Conservation (phyloP, 2,797 vertebrate genomes). For the Adelosebastes latens region DNA sequence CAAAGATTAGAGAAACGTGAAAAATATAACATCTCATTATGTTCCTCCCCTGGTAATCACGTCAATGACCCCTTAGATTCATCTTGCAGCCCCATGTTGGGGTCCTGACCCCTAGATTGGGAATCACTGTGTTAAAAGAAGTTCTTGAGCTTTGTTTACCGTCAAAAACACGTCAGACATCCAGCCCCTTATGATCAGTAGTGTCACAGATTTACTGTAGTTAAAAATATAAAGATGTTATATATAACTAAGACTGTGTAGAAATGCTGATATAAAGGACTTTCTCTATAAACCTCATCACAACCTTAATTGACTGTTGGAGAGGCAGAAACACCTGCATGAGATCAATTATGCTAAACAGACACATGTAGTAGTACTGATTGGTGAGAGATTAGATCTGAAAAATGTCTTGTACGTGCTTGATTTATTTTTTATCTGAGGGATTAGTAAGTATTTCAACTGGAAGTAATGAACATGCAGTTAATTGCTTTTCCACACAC, state of each 20-base stretch:
- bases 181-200: not conserved
- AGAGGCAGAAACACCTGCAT: slow-evolving; percentile 46
- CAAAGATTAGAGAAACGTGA: not conserved
- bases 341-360: slow-evolving; percentile 58
- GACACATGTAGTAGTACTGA: slow-evolving; percentile 45
- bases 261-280: not conserved
- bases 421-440: slow-evolving; percentile 54
- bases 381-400: slow-evolving; percentile 54
- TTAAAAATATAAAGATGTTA: not conserved
- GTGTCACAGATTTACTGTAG: not conserved
- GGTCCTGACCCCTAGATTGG: not conserved
- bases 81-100: not conserved
- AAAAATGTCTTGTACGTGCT: slow-evolving; percentile 36
- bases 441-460: slow-evolving; percentile 54
- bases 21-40: not conserved
- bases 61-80: not conserved
- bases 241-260: not conserved
- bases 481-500: slow-evolving; percentile 58
- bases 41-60: not conserved
- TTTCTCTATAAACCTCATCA: slow-evolving; percentile 14
- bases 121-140: not conserved
- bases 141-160: not conserved
- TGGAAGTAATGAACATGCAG: slow-evolving; percentile 43
- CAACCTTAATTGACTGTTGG: not conserved
- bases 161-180: not conserved